These are phyloP conservation scores for Microtus ochrogaster DNA, from an alignment of 2,113 vertebrate genomes.

Conservation along the genomic window DNA sequence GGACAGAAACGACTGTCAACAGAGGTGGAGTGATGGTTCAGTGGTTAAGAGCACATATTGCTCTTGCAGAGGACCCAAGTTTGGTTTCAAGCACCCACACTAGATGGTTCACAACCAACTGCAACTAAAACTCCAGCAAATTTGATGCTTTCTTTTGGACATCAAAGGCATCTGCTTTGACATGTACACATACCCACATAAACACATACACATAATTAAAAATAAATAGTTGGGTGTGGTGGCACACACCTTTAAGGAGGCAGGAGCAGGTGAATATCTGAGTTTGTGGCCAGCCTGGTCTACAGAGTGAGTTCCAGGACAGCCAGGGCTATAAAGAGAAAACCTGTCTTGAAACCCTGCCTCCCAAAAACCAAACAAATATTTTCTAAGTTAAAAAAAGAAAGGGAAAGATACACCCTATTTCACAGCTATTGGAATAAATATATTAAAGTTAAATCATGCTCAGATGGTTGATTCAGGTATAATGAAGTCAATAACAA, in stretches of 20 bases:
- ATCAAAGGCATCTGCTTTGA: neutral
- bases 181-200: neutral
- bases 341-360: neutral
- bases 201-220: neutral
- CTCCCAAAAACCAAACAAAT: neutral
- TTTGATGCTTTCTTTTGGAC: neutral
- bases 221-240: neutral
- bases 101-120: neutral
- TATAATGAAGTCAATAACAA: neutral
- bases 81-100: neutral
- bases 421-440: constrained; percentile 14
- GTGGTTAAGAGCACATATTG: neutral
- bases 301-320: neutral
- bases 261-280: neutral
- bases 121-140: neutral
- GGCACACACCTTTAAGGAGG: neutral
- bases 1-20: too few species aligned
- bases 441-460: neutral
- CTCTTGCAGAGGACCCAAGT: neutral
- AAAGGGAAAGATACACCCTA: neutral
- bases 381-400: neutral
- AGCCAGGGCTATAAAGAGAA: neutral
- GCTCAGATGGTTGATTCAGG: neutral
- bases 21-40: neutral
- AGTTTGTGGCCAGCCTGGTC: neutral